These are phyloP conservation scores for Ptychobarbus kaznakovi DNA, from an alignment of 2,797 vertebrate genomes.

Conservation along the genomic window DNA sequence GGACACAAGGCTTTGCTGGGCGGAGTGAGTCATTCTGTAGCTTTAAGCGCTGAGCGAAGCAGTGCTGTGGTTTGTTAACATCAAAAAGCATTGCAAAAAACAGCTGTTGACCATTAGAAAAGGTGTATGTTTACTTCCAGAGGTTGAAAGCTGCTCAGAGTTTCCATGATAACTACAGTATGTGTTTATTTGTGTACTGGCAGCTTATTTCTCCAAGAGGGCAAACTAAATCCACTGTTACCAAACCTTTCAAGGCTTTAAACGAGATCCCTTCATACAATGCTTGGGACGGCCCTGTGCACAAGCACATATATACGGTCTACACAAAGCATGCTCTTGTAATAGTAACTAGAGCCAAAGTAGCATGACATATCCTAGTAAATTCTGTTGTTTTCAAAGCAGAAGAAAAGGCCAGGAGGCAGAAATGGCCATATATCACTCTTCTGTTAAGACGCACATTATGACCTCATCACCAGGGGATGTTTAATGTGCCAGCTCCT, in stretches of 20 bases:
- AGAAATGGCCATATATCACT: conserved; percentile 16
- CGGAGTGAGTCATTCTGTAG: conserved; percentile 24
- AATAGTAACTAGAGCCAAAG: not conserved
- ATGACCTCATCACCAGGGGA: conserved; percentile 43
- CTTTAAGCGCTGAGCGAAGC: conserved; percentile 31
- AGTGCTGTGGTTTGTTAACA: conserved; percentile 68
- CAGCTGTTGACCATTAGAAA: conserved; percentile 29
- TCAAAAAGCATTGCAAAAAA: conserved; percentile 64
- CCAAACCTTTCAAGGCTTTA: conserved; percentile 2
- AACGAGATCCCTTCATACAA: conserved; percentile 1
- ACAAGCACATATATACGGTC: conserved; percentile 2
- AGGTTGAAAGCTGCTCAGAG: not conserved
- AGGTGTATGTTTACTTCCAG: conserved; percentile 18
- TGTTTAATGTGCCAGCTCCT: not conserved
- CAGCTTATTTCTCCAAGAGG: not conserved
- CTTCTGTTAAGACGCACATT: not conserved
- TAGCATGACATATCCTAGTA: conserved; percentile 13
- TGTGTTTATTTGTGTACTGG: conserved; percentile 17
- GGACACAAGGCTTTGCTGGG: not conserved
- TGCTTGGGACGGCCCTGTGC: not conserved
- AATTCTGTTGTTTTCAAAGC: not conserved
- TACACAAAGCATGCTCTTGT: conserved; percentile 19
- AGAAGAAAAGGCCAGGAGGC: conserved; percentile 23
- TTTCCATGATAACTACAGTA: conserved; percentile 12
- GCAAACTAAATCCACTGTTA: conserved; percentile 5